These are phyloP conservation scores for Catamblyrhynchus diadema DNA, from an alignment of 2,797 vertebrate genomes.

Conservation along the genomic window DNA sequence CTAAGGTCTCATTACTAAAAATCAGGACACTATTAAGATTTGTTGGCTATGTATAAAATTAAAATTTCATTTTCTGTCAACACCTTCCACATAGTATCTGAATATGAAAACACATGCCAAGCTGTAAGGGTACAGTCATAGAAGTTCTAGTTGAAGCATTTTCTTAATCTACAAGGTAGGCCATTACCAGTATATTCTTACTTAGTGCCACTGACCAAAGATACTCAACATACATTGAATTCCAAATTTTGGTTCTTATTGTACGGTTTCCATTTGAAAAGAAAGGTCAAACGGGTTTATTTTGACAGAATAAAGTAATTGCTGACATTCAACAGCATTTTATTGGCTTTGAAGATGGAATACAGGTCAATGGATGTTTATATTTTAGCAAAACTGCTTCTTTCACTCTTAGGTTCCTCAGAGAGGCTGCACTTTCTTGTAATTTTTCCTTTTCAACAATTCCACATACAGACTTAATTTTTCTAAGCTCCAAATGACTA, in stretches of 20 bases:
- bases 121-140: constrained; percentile 16
- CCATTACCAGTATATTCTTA: neutral
- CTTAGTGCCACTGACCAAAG: neutral
- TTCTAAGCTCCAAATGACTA: neutral
- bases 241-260: neutral
- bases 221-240: neutral
- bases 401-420: neutral
- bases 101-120: constrained; percentile 58
- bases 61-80: constrained; percentile 69
- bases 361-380: neutral
- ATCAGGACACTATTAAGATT: constrained; percentile 64
- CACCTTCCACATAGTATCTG: constrained; percentile 58
- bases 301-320: neutral
- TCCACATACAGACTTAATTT: neutral
- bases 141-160: constrained; percentile 1
- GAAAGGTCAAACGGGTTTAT: neutral
- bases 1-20: constrained; percentile 67
- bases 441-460: neutral
- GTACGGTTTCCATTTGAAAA: neutral
- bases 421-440: neutral
- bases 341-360: neutral
- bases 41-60: constrained; percentile 65
- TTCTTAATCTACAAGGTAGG: neutral
- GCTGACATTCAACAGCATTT: neutral
- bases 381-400: neutral